Base-by-base conservation (phyloP, 1,140 invertebrate species). In the Sycophila sp. region DNA sequence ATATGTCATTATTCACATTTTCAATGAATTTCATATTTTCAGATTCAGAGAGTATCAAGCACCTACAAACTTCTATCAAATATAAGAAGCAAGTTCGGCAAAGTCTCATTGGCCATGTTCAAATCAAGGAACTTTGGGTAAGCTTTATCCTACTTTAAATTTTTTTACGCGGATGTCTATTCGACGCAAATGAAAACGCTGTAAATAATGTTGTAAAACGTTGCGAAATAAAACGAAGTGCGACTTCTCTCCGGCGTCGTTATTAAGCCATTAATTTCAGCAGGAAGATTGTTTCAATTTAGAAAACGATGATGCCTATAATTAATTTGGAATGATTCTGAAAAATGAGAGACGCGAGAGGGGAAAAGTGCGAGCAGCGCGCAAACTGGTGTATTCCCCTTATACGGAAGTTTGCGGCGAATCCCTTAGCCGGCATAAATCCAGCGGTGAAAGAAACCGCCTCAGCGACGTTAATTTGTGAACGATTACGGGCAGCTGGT, bases 401-500 rank as follows among this genome's bases (percentile, higher is more conserved):
- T 83, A 80, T 80, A 83, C 58, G 78, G 78, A 58, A 58, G n/a
- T 69, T 74, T 30, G 59, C 70, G 63, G 77, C 40, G 49, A 49
- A 45, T 63, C 34, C 30, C 42, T 22, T 4, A 3, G 15, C 15
- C 49, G 72, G 49, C 72, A 73, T 77, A 82, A 80, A 80, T 79
- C 72, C 73, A 73, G 28, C 67, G 59, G 59, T 72, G 69, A 77
- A 78, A 82, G 81, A 83, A 84, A 80, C 78, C 79, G 78, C 76
- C 72, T 71, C 58, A 71, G 71, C 80, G 75, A 83, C 80, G 79
- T 84, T 85, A 83, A 83, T 82, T 84, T 82, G 78, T 80, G 81
- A 84, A 81, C 82, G 80, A 85, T 85, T 83, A 84, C 81, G 75
- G 75, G 78, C 83, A 85, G 80, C 82, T 83, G 83, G 78, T 77